A percentile compares a stretch with the other conserved stretches of the same genome.
These are phyloP conservation scores for Diglossa cyanea DNA, from an alignment of 2,797 vertebrate genomes.

Conservation along the genomic window DNA sequence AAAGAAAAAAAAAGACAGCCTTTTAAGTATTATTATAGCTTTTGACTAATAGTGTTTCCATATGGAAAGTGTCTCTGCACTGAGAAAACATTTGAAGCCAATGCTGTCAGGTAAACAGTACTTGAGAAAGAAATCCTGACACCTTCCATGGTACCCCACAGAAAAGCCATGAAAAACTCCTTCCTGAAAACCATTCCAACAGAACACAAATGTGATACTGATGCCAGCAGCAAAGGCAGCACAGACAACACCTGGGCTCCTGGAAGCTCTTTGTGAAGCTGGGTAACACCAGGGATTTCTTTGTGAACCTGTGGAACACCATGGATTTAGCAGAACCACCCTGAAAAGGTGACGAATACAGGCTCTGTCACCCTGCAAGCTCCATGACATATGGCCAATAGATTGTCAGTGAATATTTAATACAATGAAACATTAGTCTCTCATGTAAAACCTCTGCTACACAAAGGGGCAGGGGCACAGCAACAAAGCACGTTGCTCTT, in stretches of 20 bases:
- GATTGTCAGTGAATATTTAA: conserved; percentile 86
- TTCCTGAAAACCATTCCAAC: conserved; percentile 40
- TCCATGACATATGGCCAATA: conserved; percentile 80
- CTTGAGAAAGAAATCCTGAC: conserved; percentile 1
- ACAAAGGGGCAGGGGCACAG: conserved; percentile 68
- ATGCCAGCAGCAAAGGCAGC: conserved; percentile 36
- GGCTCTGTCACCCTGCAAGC: conserved; percentile 75
- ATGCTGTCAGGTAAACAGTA: conserved; percentile 7
- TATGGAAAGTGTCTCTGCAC: background rate
- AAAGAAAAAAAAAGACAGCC: background rate
- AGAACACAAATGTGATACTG: conserved; percentile 20
- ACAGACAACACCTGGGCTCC: conserved; percentile 45
- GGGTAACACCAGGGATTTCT: conserved; percentile 55
- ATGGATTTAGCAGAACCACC: conserved; percentile 70
- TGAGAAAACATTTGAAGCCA: conserved; percentile 31
- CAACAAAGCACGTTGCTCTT: conserved; percentile 53
- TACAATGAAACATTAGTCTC: conserved; percentile 79
- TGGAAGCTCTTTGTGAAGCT: conserved; percentile 62
- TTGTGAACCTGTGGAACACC: background rate
- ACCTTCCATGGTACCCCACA: background rate
- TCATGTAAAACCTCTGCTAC: conserved; percentile 62
- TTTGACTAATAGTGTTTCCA: conserved; percentile 1
- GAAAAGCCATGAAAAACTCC: conserved; percentile 26
- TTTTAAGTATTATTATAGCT: background rate
- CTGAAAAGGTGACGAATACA: conserved; percentile 79